Base-by-base conservation (phyloP, 2,888 invertebrate genomes). In the Opisthograptis luteolata region DNA sequence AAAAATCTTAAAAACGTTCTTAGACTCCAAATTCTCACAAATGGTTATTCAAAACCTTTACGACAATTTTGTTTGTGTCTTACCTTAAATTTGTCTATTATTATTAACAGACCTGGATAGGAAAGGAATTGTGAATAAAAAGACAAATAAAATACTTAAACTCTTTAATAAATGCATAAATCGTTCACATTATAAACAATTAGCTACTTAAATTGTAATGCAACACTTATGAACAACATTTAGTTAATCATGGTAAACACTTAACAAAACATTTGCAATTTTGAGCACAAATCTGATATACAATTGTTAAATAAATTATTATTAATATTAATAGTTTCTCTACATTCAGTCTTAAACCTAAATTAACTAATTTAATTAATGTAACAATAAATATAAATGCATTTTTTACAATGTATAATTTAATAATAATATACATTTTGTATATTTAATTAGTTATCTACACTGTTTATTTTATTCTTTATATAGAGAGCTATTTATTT, bases 81-180 rank as follows among this genome's bases (percentile, higher is more conserved):
- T n/a, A n/a, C n/a, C n/a, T n/a, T n/a, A n/a, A n/a, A n/a, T n/a
- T n/a, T n/a, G n/a, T n/a, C n/a, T n/a, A n/a, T n/a, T n/a, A n/a
- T n/a, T n/a, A n/a, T n/a, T n/a, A n/a, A n/a, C n/a, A n/a, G n/a
- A n/a, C n/a, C n/a, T n/a, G n/a, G n/a, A n/a, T n/a, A n/a, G n/a
- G n/a, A n/a, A 42, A 47, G 48, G 6, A 19, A 24, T 34, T 2
- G 2, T 5, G n/a, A 7, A 8, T n/a, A 48, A 60, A 62, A 50
- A 63, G 62, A 58, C 20, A 6, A 22, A 9, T 37, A 3, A 35
- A 60, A 58, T 68, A 62, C 61, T 73, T 71, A 67, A 56, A 66
- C 68, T 68, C 68, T 85, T 83, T 83, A 83, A 83, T 85, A 85
- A 86, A 85, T 86, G 84, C 83, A 68, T 79, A 80, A 80, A 78